Base-by-base conservation (phyloP, 2,888 invertebrate species). In the Pharmacophagus antenor region DNA sequence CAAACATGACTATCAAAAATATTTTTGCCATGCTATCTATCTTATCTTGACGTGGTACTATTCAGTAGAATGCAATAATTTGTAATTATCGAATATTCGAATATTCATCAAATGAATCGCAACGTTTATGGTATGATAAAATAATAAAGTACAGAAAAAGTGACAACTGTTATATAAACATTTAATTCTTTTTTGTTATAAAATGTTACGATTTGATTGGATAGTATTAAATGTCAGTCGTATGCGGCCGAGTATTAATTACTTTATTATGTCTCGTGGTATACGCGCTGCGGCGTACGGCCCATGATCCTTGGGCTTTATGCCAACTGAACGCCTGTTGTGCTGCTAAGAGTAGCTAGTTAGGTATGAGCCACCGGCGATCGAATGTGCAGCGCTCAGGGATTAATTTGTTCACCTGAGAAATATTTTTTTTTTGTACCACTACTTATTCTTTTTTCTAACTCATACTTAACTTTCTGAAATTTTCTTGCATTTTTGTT, bases 241-340 rank as follows among this genome's bases (percentile, higher is more conserved):
- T n/a, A 25, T 42, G 49, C 41, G n/a, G 23, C 15, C n/a, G 22
- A 25, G 56, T 17, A 56, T 23, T 56, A n/a, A n/a, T n/a, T n/a
- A n/a, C n/a, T n/a, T n/a, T n/a, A n/a, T n/a, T n/a, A n/a, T n/a
- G 15, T 7, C 27, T 20, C 23, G 22, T 54, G 47, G 22, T 58
- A 46, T 52, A 46, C 22, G 15, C 12, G 23, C 23, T 20, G 18
- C 27, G 41, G 17, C 31, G 48, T 41, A 49, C 51, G 69, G 67
- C 72, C 72, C 74, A 72, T 72, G 73, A 77, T 78, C 80, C 80
- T 81, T 85, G 84, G 84, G 79, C 63, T 57, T 57, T 62, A 61
- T 77, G 85, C 85, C 86, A 87, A 80, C 73, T 69, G 71, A 67
- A 66, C 68, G 66, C 64, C 70, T 73, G 70, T 52, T 53, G 57